Evolutionary conservation across 2,888 invertebrate species (phyloP).

Genomic region (Nomada fucata): DNA sequence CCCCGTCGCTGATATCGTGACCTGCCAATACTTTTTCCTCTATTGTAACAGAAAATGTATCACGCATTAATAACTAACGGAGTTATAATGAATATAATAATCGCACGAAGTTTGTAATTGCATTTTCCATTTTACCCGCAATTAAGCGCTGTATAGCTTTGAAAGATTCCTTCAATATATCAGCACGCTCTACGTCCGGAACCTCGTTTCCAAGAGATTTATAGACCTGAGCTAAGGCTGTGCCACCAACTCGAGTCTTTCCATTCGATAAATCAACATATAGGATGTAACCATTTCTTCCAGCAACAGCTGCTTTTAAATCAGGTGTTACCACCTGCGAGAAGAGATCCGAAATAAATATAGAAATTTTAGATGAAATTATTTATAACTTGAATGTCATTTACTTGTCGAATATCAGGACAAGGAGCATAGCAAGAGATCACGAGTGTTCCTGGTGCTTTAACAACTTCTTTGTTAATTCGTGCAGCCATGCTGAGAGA

Average conservation of each 20-base stretch:
- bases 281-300: constrained; percentile 88
- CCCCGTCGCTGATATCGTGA: constrained; percentile 99
- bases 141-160: constrained; percentile 93
- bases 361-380: not conserved
- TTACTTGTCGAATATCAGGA: constrained; percentile 91
- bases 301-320: constrained; percentile 88
- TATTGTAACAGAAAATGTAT: constrained; percentile 74
- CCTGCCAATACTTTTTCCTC: constrained; percentile 91
- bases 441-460: constrained; percentile 95
- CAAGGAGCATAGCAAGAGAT: constrained; percentile 98
- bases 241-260: constrained; percentile 93
- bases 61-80: not conserved
- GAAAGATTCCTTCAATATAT: constrained; percentile 90
- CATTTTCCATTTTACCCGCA: constrained; percentile 85
- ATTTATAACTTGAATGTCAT: not conserved
- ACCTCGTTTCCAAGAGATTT: constrained; percentile 92
- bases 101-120: not conserved
- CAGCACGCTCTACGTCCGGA: constrained; percentile 92
- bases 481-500: constrained; percentile 98
- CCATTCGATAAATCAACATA: constrained; percentile 92
- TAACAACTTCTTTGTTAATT: constrained; percentile 89
- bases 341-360: not conserved
- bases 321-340: constrained; percentile 93
- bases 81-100: not conserved
- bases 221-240: constrained; percentile 96